Conservation (phyloP, 2,113 vertebrate species). For the Murina feae region DNA sequence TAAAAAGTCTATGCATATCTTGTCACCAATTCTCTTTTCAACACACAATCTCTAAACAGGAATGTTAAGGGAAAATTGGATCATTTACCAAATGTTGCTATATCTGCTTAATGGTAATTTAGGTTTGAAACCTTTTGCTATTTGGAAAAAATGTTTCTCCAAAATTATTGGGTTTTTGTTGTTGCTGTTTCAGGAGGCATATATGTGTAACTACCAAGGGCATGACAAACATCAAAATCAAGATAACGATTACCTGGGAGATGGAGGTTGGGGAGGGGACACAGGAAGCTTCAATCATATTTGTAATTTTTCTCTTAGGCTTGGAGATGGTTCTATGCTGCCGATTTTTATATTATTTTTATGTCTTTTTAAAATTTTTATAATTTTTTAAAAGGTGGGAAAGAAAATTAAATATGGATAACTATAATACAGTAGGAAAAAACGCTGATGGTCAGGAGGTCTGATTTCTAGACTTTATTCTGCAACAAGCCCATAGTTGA, state of each 20-base stretch:
- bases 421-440: neutral
- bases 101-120: neutral
- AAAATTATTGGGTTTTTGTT: neutral
- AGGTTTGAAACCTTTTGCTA: neutral
- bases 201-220: neutral
- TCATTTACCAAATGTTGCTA: neutral
- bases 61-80: neutral
- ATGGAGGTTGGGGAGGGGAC: neutral
- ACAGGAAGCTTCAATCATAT: neutral
- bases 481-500: neutral
- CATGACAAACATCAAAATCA: accelerated
- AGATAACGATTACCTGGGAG: too few species aligned
- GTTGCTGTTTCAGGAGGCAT: neutral
- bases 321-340: too few species aligned
- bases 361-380: neutral
- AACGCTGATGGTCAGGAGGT: neutral
- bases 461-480: neutral
- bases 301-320: neutral
- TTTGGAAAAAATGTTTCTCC: neutral
- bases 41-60: neutral
- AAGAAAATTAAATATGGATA: neutral
- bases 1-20: neutral
- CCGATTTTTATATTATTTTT: neutral
- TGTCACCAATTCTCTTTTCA: neutral
- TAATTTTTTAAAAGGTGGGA: neutral